Evolutionary conservation across 2,888 invertebrate genomes (phyloP).

Genomic region (Willowsia nigromaculata): DNA sequence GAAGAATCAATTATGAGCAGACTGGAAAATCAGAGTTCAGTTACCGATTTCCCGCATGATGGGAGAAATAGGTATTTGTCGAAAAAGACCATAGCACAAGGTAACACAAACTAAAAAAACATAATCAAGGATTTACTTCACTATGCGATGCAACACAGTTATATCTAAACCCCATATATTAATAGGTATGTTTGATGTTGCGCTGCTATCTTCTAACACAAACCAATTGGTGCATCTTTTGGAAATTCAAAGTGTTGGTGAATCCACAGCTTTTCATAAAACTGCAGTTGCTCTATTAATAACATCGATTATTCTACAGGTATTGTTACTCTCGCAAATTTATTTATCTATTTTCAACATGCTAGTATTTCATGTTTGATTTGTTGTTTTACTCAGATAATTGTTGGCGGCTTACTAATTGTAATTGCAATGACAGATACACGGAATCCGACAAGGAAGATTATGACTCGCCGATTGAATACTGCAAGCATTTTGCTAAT

Average conservation of each 20-base stretch:
- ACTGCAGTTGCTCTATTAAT: conserved; percentile 34
- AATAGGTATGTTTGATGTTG: conserved; percentile 55
- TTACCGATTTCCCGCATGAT: background rate
- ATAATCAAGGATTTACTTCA: background rate
- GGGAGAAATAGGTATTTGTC: conserved; percentile 11
- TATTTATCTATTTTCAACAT: too few species aligned
- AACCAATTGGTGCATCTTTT: conserved; percentile 45
- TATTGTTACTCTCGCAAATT: too few species aligned
- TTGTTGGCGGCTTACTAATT: conserved; percentile 30
- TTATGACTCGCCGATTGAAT: background rate
- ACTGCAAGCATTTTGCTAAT: background rate
- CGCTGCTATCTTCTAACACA: conserved; percentile 40
- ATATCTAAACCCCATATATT: background rate
- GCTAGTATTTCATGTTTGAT: too few species aligned
- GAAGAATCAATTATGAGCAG: background rate
- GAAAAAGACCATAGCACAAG: conserved; percentile 51
- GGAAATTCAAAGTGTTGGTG: background rate
- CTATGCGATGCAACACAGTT: too few species aligned
- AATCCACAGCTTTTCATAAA: background rate
- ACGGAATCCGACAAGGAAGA: background rate
- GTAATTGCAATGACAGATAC: background rate
- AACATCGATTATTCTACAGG: conserved; percentile 41
- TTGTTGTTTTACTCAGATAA: conserved; percentile 17
- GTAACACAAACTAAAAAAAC: background rate
- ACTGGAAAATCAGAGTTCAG: conserved; percentile 28